These are phyloP conservation scores for Aeoliscus strigatus DNA, from an alignment of 2,797 vertebrate genomes.

Conservation along the genomic window DNA sequence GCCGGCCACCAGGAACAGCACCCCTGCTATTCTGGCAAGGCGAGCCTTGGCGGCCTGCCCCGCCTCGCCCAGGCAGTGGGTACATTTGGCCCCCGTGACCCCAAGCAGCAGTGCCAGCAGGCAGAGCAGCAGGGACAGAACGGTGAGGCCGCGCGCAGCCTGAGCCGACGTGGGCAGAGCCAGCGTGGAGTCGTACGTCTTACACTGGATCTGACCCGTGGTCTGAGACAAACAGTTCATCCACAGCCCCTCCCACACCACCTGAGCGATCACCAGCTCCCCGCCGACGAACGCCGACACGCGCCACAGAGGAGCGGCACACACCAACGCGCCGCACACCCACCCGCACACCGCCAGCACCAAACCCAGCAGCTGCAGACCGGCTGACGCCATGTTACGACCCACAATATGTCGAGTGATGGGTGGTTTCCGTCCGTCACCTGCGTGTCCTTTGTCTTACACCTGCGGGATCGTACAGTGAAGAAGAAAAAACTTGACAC, in stretches of 20 bases:
- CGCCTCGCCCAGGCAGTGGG: constrained; percentile 63
- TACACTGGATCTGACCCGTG: constrained; percentile 92
- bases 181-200: constrained; percentile 87
- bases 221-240: constrained; percentile 89
- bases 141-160: constrained; percentile 58
- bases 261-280: constrained; percentile 81
- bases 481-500: constrained; percentile 6
- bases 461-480: neutral
- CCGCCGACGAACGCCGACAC: constrained; percentile 71
- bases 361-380: constrained; percentile 87
- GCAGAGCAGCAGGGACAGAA: constrained; percentile 70
- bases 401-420: too few species aligned
- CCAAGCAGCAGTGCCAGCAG: constrained; percentile 63
- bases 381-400: constrained; percentile 89
- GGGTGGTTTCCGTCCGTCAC: neutral
- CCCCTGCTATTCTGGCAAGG: constrained; percentile 50
- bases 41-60: constrained; percentile 59
- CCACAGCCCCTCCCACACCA: constrained; percentile 91
- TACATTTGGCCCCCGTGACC: constrained; percentile 71
- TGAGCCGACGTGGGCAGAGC: constrained; percentile 68
- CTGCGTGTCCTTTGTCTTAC: neutral
- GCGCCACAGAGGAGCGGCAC: constrained; percentile 70
- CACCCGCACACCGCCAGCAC: constrained; percentile 84
- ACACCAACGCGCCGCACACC: constrained; percentile 73
- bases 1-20: constrained; percentile 58